Evolutionary conservation across 53 echinoderm and acorn worm species (phyloP), one percentile per base, ranked within the genome.

Genomic region (Crossaster papposus): DNA sequence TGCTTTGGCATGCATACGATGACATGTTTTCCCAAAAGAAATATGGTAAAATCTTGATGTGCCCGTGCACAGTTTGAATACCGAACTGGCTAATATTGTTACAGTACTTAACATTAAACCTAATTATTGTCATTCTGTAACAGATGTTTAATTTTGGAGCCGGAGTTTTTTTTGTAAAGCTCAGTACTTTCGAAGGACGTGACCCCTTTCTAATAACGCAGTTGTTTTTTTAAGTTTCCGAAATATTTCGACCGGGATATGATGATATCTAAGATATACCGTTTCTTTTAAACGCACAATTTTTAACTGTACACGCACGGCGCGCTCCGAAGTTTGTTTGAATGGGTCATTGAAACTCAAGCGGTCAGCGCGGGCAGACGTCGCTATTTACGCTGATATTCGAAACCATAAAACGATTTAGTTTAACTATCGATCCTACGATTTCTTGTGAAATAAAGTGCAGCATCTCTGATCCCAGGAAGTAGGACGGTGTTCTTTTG

Each of bases 381-480:
- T 83, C 38, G 34, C 4, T 65, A 70, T 83, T 83, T 65, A 50
- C 13, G 0, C 17, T 26, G 83, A 51, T 36, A 83, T 29, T 13
- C 15, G 44, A 83, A 65, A 83, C 83, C 29, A 44, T 65, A 65
- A 9, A 26, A 50, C 28, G 38, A n/a, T 63, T 83, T 36, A 37
- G 83, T 83, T 83, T 44, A 83, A 83, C 68, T 36, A 83, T n/a
- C n/a, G n/a, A n/a, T 51, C 18, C 50, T 35, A 36, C 4, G 38
- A 36, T 68, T 83, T 65, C 35, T 74, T 36, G 35, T 65, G 14
- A 83, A 81, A 44, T 44, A 44, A 83, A 83, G 83, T 83, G 26
- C 83, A 70, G 44, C 44, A 44, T 44, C 44, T 37, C 5, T 14
- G 31, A 2, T 34, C 51, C 18, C 14, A 23, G 12, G 34, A 81